phyloP scores from a whole-genome alignment of 2,888 invertebrate genomes.

The Limnephilus rhombicus region DNA sequence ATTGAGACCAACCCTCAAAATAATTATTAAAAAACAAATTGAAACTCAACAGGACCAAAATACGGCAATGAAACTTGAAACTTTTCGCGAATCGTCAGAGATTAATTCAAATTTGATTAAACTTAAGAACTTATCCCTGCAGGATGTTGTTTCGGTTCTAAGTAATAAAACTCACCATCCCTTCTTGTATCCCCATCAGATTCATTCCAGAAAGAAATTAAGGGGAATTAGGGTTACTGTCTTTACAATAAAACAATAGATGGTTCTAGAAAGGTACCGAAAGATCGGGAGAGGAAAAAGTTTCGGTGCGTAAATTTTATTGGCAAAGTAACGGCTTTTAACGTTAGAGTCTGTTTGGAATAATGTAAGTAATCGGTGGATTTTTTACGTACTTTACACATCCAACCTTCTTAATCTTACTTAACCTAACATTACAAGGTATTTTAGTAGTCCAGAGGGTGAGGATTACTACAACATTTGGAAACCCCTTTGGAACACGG shows the following conservation, averaged over 20 bases:
- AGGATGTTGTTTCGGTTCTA: background rate
- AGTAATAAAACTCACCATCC: background rate
- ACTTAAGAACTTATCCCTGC: background rate
- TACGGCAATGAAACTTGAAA: background rate
- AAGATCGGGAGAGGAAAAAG: background rate
- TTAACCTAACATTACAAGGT: too few relatives aligned
- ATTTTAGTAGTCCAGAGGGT: too few relatives aligned
- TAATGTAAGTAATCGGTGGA: background rate
- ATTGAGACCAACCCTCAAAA: background rate
- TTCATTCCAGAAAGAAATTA: slow-evolving; percentile 29
- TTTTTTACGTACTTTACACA: too few relatives aligned
- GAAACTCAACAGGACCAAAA: background rate
- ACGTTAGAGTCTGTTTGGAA: background rate
- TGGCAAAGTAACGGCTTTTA: background rate
- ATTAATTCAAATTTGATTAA: background rate
- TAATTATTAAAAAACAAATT: background rate
- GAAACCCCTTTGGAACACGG: too few relatives aligned
- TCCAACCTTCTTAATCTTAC: too few relatives aligned
- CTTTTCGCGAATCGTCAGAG: background rate
- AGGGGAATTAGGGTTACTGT: slow-evolving; percentile 14
- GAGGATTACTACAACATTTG: too few relatives aligned
- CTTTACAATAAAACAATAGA: slow-evolving; percentile 32
- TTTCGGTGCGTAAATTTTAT: background rate
- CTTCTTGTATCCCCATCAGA: background rate
- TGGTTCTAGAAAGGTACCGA: background rate